Evolutionary conservation across 1,140 invertebrate genomes (phyloP), one percentile per base, ranked within the genome.

Genomic region (Prorops nasuta): DNA sequence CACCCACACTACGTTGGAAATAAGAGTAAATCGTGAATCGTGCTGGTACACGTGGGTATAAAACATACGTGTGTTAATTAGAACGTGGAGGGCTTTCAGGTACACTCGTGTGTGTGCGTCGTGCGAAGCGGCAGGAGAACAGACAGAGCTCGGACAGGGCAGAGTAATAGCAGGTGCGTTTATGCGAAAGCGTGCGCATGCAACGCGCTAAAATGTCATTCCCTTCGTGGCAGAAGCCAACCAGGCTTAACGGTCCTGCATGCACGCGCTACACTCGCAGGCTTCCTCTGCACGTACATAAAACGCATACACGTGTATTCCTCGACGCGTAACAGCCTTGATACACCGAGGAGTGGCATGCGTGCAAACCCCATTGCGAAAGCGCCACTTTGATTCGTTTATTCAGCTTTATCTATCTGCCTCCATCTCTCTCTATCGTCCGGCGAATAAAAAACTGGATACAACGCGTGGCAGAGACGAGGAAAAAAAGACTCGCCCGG

Each of bases 121-220:
- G 19, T 24, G 9, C 9, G 24, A 15, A 22, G 35, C 15, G 36
- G 10, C 22, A 42, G 42, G 49, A 24, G 4, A 28, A 28, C 4
- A 28, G 10, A 28, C 24, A 28, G 10, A 10, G 17, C 20, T 3
- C 22, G 36, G 37, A 19, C 21, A 12, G 31, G 32, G 47, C 39
- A 19, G 40, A 50, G 39, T 42, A 48, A 41, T 46, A 48, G 55
- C 65, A 66, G 59, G 59, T 67, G 65, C 62, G 55, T 64, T 64
- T 60, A 58, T 53, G 58, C 52, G 48, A 61, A 54, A 57, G 47
- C 52, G 61, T 43, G 54, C 48, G 46, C 49, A 46, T 51, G 55
- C 58, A 58, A 59, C 54, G 48, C 49, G 44, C 44, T 56, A 49
- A 67, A 67, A 63, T 67, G 64, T 63, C 65, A 67, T 63, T 67